Evolutionary conservation across 1,140 invertebrate genomes (phyloP).

Genomic region (Magallana ariakensis): DNA sequence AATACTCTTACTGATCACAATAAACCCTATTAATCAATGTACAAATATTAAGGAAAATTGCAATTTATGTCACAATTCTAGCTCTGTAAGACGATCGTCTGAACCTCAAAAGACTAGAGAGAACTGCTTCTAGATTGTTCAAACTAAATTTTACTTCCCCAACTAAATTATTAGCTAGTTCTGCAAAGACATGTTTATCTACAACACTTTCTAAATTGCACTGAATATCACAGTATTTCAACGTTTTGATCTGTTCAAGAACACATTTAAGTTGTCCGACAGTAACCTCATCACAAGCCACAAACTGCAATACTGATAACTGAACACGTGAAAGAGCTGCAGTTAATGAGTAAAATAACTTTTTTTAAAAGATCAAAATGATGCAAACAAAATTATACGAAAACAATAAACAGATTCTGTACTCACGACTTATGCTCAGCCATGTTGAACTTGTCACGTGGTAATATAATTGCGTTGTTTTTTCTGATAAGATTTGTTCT

Average conservation of each 20-base stretch:
- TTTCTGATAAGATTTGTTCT: too few species aligned
- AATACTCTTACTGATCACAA: too few species aligned
- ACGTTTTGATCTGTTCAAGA: neutral
- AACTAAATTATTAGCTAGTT: conserved; percentile 3
- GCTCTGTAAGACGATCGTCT: neutral
- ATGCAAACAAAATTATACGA: too few species aligned
- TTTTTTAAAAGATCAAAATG: too few species aligned
- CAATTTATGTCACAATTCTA: too few species aligned
- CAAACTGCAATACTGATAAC: neutral
- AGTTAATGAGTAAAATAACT: too few species aligned
- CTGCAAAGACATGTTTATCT: conserved; percentile 5
- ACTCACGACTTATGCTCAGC: too few species aligned
- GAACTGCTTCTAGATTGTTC: neutral
- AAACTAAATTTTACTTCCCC: neutral
- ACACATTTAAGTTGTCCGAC: conserved; percentile 18
- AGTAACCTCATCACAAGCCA: neutral
- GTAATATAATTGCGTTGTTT: too few species aligned
- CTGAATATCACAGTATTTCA: neutral
- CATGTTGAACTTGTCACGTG: too few species aligned
- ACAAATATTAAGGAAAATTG: too few species aligned
- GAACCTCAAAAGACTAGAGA: neutral
- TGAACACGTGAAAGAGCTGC: neutral
- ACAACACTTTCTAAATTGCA: neutral
- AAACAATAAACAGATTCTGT: too few species aligned
- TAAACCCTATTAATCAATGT: too few species aligned